A percentile compares a stretch with the other conserved stretches of the same genome.
phyloP scores from a whole-genome alignment of 1,140 invertebrate species.

The Hylyphantes graminicola region DNA sequence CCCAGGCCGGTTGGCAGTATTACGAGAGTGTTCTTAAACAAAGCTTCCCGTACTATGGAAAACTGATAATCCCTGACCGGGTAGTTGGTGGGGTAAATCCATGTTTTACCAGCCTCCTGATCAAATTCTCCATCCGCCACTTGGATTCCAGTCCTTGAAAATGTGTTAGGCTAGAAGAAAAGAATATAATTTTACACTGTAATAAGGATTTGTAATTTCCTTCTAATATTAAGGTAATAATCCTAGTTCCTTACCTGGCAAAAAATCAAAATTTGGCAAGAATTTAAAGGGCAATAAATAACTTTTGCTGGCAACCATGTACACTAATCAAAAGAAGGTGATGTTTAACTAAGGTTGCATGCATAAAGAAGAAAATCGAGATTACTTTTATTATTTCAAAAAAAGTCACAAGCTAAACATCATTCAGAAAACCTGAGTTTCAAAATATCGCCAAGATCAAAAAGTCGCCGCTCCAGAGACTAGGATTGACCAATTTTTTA shows the following conservation, averaged over 20 bases:
- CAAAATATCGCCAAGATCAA: neutral
- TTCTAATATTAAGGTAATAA: no score
- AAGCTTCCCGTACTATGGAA: conserved; percentile 81
- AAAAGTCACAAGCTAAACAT: neutral
- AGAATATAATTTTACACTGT: no score
- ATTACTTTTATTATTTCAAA: neutral
- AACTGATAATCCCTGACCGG: conserved; percentile 88
- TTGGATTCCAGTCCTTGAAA: neutral
- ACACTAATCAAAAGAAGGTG: no score
- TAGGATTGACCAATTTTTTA: neutral
- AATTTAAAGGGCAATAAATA: no score
- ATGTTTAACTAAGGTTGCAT: no score
- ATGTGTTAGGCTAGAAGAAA: neutral
- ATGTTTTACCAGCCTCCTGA: conserved; percentile 77
- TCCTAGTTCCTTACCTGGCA: no score
- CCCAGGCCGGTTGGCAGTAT: conserved; percentile 84
- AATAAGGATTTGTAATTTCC: no score
- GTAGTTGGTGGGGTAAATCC: conserved; percentile 94
- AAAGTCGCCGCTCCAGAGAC: neutral
- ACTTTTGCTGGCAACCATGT: no score
- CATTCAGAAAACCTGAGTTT: neutral
- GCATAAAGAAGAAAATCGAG: neutral
- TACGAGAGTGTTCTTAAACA: conserved; percentile 91
- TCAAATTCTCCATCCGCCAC: conserved; percentile 76
- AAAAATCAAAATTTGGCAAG: no score